Evolutionary conservation across 2,113 vertebrate genomes (phyloP).

Genomic region (Trachemys scripta): DNA sequence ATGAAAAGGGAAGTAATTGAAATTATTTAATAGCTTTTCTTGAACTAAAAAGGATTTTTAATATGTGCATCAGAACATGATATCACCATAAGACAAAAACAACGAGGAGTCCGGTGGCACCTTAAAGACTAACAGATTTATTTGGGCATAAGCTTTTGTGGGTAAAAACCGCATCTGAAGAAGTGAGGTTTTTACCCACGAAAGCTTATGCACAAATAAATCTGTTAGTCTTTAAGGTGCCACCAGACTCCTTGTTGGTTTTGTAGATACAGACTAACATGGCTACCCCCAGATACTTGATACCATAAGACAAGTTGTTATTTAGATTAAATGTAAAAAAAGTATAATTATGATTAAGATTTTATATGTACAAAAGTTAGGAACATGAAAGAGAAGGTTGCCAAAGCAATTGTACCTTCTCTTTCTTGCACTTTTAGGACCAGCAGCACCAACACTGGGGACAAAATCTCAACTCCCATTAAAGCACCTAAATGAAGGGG

Average conservation of each 20-base stretch:
- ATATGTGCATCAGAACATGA: not conserved
- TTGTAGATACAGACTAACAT: no score
- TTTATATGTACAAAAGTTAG: not conserved
- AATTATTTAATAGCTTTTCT: conserved; percentile 48
- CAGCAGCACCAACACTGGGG: not conserved
- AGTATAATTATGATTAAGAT: conserved; percentile 10
- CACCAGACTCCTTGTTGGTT: no score
- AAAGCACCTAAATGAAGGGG: not conserved
- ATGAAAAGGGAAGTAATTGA: not conserved
- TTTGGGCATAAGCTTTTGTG: no score
- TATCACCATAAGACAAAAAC: rapidly evolving
- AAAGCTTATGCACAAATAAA: no score
- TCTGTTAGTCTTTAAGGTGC: no score
- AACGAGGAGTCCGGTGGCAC: no score
- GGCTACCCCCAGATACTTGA: no score
- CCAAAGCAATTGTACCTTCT: not conserved
- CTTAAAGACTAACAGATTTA: no score
- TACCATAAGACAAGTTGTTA: rapidly evolving
- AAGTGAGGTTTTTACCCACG: no score
- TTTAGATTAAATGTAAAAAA: not conserved
- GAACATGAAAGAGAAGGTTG: conserved; percentile 7
- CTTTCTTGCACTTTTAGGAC: not conserved
- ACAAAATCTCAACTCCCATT: not conserved
- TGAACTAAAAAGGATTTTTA: conserved; percentile 26
- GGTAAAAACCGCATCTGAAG: no score